Evolutionary conservation across 2,888 invertebrate species (phyloP), one percentile per base, ranked within the genome.

Genomic region (Pristionchus arcanus): DNA sequence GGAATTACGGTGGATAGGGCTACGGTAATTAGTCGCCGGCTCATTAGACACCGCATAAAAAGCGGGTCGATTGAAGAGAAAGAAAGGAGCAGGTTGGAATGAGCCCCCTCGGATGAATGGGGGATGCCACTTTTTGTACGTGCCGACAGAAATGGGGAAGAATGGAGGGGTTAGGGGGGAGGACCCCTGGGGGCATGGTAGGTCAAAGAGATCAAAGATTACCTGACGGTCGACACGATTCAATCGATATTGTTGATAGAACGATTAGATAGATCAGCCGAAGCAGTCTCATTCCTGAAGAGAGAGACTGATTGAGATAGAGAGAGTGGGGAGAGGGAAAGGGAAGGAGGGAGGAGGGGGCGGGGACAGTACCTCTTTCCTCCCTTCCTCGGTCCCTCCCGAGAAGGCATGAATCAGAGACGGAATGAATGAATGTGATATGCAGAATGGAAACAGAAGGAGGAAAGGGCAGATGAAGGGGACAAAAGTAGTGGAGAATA

Each of bases 401-500:
- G 85, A 49, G 42, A 13, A 37, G 49, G 55, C 59, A 63, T 37
- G 66, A 68, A 87, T 87, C 59, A 53, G 49, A n/a, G 68, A 49
- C 37, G 42, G 31, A 21, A 63, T 28, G 59, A 59, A 49, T 68
- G 68, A 87, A 68, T 31, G 63, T 28, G 42, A 59, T 55, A 68
- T 53, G 68, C 21, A 34, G 87, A 68, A 68, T 21, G 37, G 86
- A 42, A 87, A n/a, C 42, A 87, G 53, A 34, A 68, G 66, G 49
- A 37, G 87, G 87, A 87, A 68, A 31, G 71, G 87, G 37, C 42
- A 28, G 68, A 37, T 9, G 28, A 83, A 9, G 37, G 84, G 34
- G 84, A 84, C 25, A 86, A 86, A 49, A 86, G 59, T 49, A 83
- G 83, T 77, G 42, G n/a, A 49, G 13, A 63, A 63, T 74, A 31